Base-by-base conservation (phyloP, 2,888 invertebrate genomes). In the Phasia obesa region DNA sequence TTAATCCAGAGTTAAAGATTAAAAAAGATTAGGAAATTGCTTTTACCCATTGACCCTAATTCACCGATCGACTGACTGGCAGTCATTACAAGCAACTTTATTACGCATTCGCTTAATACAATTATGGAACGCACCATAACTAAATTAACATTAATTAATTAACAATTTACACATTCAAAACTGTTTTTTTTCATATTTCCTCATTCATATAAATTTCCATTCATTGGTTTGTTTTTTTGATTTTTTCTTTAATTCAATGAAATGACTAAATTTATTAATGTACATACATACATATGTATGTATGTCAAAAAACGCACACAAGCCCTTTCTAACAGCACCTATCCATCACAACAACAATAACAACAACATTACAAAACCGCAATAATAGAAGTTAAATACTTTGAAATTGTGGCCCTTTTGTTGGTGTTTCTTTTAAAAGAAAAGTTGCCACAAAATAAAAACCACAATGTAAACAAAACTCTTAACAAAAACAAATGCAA, bases 81-180 rank as follows among this genome's bases (percentile, higher is more conserved):
- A 53, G 31, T 27, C 44, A 42, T 11, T 27, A 35, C 9, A 49
- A 42, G 17, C n/a, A 57, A 65, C 49, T 31, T 21, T 0, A 15
- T 65, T 60, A n/a, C n/a, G 44, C 21, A 59, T n/a, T 19, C 44
- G 21, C n/a, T 23, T 55, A 49, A 59, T 51, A 53, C 15, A 51
- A 67, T 62, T 74, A 62, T 74, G 25, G 27, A 51, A 21, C 67
- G 60, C 71, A 71, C 75, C 75, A 70, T 83, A 75, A 83, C 79
- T 76, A 76, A 83, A 83, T 83, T 83, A 83, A 83, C 79, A 79
- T 83, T 83, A 71, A 83, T 83, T 83, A 71, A 83, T 83, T 79
- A 75, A 75, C 65, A 75, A 79, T 67, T 83, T 70, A 71, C 70
- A 70, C 74, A 78, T 64, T 69, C 27, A n/a, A 75, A 35, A 47